Base-by-base conservation (phyloP, 1,140 invertebrate species). In the Vanessa atalanta region DNA sequence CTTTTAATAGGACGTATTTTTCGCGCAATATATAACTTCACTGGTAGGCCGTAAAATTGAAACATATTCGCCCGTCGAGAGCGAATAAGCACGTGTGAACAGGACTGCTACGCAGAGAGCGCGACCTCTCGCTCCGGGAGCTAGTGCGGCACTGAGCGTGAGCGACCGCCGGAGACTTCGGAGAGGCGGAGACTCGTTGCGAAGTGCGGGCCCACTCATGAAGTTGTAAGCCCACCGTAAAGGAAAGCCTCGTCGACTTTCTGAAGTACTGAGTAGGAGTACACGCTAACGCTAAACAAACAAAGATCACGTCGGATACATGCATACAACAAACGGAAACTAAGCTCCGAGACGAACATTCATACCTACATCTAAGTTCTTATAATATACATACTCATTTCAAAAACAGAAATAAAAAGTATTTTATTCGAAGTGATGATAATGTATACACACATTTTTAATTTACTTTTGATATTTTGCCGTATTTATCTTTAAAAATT, bases 41-140 rank as follows among this genome's bases (percentile, higher is more conserved):
- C 65, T 12, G 57, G 26, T 47, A 65, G 15, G 16, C 65, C 50
- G 55, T 69, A 66, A 70, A 75, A 78, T 63, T 31, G 51, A 77
- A 76, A 79, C 80, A 82, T 81, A 75, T 71, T 77, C 47, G 26
- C 43, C 60, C 74, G 65, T 61, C 72, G 74, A 72, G 47, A 48
- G 64, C 76, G 64, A 50, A 57, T 37, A 23, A 79, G 63, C 86
- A 88, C 86, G 86, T 88, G 86, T 66, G 57, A 66, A 63, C 8
- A n/a, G 57, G 67, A 14, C 70, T 61, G 57, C 31, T 6, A 15
- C 65, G 26, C 55, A 14, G 11, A 31, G 1, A 64, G 75, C 78
- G 79, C 84, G 65, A 74, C 67, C 83, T 84, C 70, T 70, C 83
- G 11, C 79, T 47, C 20, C 68, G 81, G 65, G 70, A 63, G 77